Base-by-base conservation (phyloP, 2,888 invertebrate genomes). In the Alloplasta piceator region DNA sequence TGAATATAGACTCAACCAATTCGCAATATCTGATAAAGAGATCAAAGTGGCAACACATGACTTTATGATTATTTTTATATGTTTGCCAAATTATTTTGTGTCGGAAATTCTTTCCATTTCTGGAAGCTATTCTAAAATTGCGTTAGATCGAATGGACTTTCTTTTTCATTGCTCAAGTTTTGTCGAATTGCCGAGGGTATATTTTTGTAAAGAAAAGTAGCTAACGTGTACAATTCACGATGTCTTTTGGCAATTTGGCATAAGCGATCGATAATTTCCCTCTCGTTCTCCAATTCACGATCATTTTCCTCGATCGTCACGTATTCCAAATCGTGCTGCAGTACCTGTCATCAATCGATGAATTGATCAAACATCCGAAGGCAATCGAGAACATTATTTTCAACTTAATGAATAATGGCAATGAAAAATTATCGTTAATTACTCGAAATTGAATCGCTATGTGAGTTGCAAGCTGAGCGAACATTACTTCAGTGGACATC, bases 391-490 rank as follows among this genome's bases (percentile, higher is more conserved):
- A 52, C 26, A 26, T 26, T 6, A 60, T 39, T 4, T 3, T 7
- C 36, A 38, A 52, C 52, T 2, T 3, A 5, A 52, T 52, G 12
- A 52, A 52, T 52, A 52, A 52, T 52, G 6, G 43, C 4, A 9
- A 0, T 10, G 43, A 9, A 10, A 9, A 16, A 7, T 46, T n/a
- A 58, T 4, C 4, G 39, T 26, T 60, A 26, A 50, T 56, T 74
- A 79, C 79, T n/a, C 73, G 55, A 60, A 73, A 79, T 56, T 79
- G 79, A 10, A 79, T 74, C 5, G 73, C 67, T 10, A 60, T 58
- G 36, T 80, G 80, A 9, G 80, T 80, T 6, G 80, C 67, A 14
- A 80, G 66, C 52, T 80, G 80, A 46, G 80, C 80, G 52, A 80
- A 80, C 6, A 76, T 64, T 7, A 56, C 64, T 26, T 80, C 80